Evolutionary conservation across 1,140 invertebrate genomes (phyloP).

Genomic region (Steinernema feltiae): DNA sequence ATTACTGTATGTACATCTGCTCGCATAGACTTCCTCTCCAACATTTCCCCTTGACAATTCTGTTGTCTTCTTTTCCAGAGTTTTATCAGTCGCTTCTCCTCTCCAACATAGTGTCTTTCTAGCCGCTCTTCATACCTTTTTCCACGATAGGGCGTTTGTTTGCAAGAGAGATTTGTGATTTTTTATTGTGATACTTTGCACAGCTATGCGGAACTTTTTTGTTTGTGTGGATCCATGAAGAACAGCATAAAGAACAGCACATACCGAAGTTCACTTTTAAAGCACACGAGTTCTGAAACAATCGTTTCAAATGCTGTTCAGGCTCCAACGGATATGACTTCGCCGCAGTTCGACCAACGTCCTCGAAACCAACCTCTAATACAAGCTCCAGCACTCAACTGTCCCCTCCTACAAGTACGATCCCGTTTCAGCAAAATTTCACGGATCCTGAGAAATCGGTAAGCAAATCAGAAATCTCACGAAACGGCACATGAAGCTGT

Average conservation of each 20-base stretch:
- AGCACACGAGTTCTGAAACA: background rate
- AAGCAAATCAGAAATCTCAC: background rate
- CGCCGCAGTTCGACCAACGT: background rate
- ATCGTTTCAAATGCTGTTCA: background rate
- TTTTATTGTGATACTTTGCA: background rate
- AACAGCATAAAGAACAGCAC: background rate
- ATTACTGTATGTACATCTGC: conserved; percentile 4
- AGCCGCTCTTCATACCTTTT: background rate
- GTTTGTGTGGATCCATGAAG: background rate
- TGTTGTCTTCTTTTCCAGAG: too few species aligned
- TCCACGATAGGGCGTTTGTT: background rate
- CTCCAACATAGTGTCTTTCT: background rate
- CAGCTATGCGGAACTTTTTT: background rate
- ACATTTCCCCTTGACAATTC: too few species aligned
- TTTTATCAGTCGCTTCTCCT: background rate
- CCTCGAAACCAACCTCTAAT: background rate
- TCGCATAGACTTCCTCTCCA: background rate
- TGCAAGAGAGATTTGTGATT: background rate
- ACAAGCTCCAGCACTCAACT: background rate
- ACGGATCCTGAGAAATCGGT: conserved; percentile 3
- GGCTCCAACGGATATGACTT: conserved; percentile 4
- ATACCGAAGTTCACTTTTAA: background rate
- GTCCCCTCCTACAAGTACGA: background rate
- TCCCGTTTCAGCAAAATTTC: conserved; percentile 5
- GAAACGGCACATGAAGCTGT: too few species aligned